Percentiles rank a stretch among this genome's conserved stretches.
These are phyloP conservation scores for Drosophila nannoptera DNA, from an alignment of 1,140 invertebrate species.

Conservation along the genomic window DNA sequence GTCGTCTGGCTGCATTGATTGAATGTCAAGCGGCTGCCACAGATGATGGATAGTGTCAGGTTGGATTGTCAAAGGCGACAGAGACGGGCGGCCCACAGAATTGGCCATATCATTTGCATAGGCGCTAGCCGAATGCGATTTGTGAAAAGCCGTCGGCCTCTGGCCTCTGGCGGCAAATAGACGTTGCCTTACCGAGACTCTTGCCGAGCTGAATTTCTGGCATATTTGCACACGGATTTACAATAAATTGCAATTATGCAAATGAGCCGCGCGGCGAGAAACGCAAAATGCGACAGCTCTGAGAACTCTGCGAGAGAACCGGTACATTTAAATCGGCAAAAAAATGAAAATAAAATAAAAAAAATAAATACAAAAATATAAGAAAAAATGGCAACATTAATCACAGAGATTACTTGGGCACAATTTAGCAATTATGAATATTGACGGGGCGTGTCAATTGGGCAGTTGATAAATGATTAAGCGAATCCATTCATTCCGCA, in stretches of 20 bases:
- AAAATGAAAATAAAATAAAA: background rate
- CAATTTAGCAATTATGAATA: constrained; percentile 67
- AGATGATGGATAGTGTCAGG: constrained; percentile 46
- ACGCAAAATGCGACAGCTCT: background rate
- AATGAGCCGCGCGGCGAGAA: constrained; percentile 38
- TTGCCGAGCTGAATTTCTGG: constrained; percentile 51
- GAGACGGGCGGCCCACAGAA: background rate
- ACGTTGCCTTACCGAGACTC: constrained; percentile 44
- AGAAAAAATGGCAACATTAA: constrained; percentile 62
- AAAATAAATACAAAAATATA: background rate
- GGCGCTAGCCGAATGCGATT: constrained; percentile 26
- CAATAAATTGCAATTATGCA: constrained; percentile 77
- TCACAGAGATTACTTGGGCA: constrained; percentile 51
- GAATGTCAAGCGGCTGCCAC: constrained; percentile 48
- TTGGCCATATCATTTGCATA: constrained; percentile 45
- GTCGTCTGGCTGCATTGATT: constrained; percentile 59
- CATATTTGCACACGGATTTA: constrained; percentile 72
- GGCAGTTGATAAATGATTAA: constrained; percentile 61
- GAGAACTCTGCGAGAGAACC: constrained; percentile 23
- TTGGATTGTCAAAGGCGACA: constrained; percentile 24
- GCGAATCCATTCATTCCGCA: constrained; percentile 15
- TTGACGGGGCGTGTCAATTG: constrained; percentile 64
- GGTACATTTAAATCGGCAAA: constrained; percentile 21
- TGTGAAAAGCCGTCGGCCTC: constrained; percentile 66
- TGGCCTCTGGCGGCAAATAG: constrained; percentile 52